phyloP scores from a whole-genome alignment of 1,140 invertebrate genomes.

The Drosophila teissieri region DNA sequence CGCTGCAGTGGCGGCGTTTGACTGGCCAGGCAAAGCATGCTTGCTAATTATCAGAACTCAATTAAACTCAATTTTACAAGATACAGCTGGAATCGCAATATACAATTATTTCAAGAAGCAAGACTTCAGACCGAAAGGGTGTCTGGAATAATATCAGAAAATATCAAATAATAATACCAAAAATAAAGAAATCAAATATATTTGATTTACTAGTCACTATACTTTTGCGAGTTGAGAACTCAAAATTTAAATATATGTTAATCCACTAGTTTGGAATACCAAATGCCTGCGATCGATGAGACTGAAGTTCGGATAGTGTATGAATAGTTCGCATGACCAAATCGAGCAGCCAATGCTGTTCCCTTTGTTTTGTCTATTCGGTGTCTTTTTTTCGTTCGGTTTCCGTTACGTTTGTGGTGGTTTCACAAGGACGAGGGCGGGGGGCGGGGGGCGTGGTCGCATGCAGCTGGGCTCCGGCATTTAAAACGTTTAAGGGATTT shows the following conservation, averaged over 20 bases:
- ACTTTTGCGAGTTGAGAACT: too few relatives aligned
- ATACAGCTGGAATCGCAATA: background rate
- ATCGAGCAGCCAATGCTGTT: background rate
- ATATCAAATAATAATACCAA: too few relatives aligned
- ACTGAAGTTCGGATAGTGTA: slow-evolving; percentile 2
- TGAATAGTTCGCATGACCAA: background rate
- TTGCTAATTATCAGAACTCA: background rate
- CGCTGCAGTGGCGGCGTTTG: background rate
- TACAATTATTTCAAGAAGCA: too few relatives aligned
- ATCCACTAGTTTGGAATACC: too few relatives aligned
- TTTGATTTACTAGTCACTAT: too few relatives aligned
- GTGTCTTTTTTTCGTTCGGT: slow-evolving; percentile 15
- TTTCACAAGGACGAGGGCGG: background rate
- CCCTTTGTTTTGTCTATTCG: slow-evolving; percentile 47
- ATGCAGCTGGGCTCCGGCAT: slow-evolving; percentile 74
- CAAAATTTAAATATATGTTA: too few relatives aligned
- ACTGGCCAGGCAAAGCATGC: background rate
- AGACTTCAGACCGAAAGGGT: too few relatives aligned
- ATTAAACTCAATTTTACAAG: background rate
- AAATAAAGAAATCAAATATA: too few relatives aligned
- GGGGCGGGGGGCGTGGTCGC: slow-evolving; percentile 34
- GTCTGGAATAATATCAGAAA: too few relatives aligned
- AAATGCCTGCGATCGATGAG: too few relatives aligned
- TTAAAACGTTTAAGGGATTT: slow-evolving; percentile 81
- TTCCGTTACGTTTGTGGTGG: slow-evolving; percentile 40